Percentiles rank a stretch among this genome's conserved stretches.
These are phyloP conservation scores for Graptemys geographica DNA, from an alignment of 2,797 vertebrate species.

Conservation along the genomic window DNA sequence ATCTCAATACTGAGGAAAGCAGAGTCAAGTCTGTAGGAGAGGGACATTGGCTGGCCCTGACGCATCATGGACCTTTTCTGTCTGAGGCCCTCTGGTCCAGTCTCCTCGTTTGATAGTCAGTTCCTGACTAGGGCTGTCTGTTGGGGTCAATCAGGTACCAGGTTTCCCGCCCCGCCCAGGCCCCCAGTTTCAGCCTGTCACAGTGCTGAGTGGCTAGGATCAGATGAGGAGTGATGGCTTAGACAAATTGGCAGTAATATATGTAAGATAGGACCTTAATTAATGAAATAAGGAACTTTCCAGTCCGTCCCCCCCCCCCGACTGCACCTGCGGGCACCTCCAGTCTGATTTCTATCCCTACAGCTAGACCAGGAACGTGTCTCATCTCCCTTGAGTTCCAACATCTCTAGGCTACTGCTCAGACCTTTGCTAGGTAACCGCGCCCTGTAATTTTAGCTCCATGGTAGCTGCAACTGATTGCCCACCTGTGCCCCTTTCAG, in stretches of 20 bases:
- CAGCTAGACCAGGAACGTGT: background rate
- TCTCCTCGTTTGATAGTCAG: background rate
- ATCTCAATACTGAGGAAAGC: background rate
- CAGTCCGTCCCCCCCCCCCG: background rate
- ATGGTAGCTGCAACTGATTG: background rate
- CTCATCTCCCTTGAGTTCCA: background rate
- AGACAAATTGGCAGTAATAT: background rate
- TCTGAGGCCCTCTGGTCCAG: background rate
- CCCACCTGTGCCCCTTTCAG: background rate
- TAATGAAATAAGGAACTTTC: background rate
- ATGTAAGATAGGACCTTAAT: background rate
- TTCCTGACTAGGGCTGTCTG: background rate
- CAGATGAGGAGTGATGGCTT: background rate
- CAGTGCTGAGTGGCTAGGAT: background rate
- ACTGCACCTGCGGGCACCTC: background rate
- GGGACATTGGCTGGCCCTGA: background rate
- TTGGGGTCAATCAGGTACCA: background rate
- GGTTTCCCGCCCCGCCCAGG: rapidly evolving
- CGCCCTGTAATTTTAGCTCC: background rate
- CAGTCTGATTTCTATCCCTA: background rate
- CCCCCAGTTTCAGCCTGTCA: background rate
- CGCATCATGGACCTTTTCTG: background rate
- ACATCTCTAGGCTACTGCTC: background rate
- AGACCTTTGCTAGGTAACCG: background rate
- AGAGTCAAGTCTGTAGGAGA: background rate